Conservation (phyloP, 2,888 invertebrate genomes). For the Diadegma fenestrale region DNA sequence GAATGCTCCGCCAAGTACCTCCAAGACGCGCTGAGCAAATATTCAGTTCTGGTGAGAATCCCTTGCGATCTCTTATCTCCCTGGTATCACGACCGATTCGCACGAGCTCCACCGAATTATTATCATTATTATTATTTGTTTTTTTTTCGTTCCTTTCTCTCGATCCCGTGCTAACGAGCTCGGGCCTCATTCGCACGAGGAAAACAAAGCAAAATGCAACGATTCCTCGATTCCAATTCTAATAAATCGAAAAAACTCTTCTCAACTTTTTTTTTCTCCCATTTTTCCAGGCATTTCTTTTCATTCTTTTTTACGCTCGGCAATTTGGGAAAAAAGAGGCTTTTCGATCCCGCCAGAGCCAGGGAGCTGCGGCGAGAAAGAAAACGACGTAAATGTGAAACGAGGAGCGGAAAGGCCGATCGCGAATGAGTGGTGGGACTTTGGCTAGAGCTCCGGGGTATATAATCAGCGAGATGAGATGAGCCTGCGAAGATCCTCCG, state of each 20-base stretch:
- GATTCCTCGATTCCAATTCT: neutral
- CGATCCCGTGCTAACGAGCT: neutral
- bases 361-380: neutral
- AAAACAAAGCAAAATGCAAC: neutral
- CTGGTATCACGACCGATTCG: neutral
- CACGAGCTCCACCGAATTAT: neutral
- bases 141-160: neutral
- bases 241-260: too few species aligned
- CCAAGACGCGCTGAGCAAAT: slow-evolving; percentile 44
- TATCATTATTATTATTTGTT: too few species aligned
- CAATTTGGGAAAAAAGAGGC: neutral
- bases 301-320: too few species aligned
- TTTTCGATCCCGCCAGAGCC: neutral
- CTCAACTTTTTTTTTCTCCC: too few species aligned
- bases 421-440: slow-evolving; percentile 69
- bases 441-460: slow-evolving; percentile 78
- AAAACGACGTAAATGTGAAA: slow-evolving; percentile 49
- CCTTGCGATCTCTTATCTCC: neutral
- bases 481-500: slow-evolving; percentile 66
- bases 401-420: slow-evolving; percentile 50
- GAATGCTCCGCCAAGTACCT: neutral
- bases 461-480: slow-evolving; percentile 82
- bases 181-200: neutral
- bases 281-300: too few species aligned
- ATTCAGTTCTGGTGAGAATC: slow-evolving; percentile 55